Evolutionary conservation across 2,888 invertebrate genomes (phyloP).

Genomic region (Leptinotarsa juncta): DNA sequence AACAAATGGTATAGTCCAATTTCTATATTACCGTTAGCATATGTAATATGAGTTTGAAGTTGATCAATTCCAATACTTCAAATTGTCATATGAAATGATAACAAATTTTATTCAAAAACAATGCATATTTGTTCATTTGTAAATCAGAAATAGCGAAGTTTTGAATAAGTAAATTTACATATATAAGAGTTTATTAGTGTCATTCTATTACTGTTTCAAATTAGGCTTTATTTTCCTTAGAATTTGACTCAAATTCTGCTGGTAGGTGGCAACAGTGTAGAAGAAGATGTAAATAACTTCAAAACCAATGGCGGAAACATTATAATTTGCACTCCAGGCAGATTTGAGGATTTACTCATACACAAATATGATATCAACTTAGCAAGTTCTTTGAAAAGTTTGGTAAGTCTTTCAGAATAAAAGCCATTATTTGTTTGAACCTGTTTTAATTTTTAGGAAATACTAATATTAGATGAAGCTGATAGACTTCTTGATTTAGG

Average conservation of each 20-base stretch:
- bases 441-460: slow-evolving; percentile 72
- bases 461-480: slow-evolving; percentile 96
- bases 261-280: slow-evolving; percentile 86
- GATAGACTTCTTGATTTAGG: slow-evolving; percentile 94
- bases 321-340: slow-evolving; percentile 93
- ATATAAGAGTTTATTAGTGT: too few relatives aligned
- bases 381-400: slow-evolving; percentile 78
- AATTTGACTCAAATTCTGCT: slow-evolving; percentile 72
- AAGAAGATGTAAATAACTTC: slow-evolving; percentile 79
- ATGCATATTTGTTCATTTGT: too few relatives aligned
- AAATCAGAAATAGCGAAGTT: too few relatives aligned
- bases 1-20: too few relatives aligned
- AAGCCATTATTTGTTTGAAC: neutral
- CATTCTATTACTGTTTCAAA: neutral
- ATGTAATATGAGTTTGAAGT: too few relatives aligned
- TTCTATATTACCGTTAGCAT: too few relatives aligned
- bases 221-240: slow-evolving; percentile 39
- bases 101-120: too few relatives aligned
- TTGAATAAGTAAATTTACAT: too few relatives aligned
- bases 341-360: slow-evolving; percentile 87
- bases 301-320: slow-evolving; percentile 82
- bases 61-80: too few relatives aligned
- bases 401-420: slow-evolving; percentile 69
- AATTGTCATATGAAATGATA: too few relatives aligned
- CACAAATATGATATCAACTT: slow-evolving; percentile 78